phyloP scores from a whole-genome alignment of 1,140 invertebrate genomes.

The Drosophila mojavensis region DNA sequence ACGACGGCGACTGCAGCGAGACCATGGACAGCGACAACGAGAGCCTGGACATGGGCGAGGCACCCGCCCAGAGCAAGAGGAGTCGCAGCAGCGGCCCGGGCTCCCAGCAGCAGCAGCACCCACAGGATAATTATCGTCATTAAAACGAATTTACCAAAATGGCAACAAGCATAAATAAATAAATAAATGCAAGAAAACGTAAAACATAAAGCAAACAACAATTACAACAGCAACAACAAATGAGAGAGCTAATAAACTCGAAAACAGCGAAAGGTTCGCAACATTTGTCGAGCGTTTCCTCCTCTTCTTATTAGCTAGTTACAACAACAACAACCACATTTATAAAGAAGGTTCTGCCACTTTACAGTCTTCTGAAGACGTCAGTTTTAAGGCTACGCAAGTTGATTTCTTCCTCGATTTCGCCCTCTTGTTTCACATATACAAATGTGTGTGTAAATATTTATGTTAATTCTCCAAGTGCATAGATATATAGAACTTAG shows the following conservation, averaged over 20 bases:
- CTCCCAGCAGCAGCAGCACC: constrained; percentile 52
- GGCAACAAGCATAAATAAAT: constrained; percentile 27
- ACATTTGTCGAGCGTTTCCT: constrained; percentile 12
- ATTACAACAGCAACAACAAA: neutral
- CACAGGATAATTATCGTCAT: constrained; percentile 77
- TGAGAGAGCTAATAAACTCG: constrained; percentile 49
- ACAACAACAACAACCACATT: constrained; percentile 16
- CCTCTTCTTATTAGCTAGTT: constrained; percentile 37
- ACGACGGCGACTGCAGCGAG: constrained; percentile 90
- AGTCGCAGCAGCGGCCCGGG: constrained; percentile 68
- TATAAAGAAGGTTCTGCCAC: constrained; percentile 69
- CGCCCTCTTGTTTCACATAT: constrained; percentile 34
- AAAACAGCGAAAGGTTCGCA: constrained; percentile 31
- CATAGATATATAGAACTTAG: constrained; percentile 45
- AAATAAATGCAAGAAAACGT: constrained; percentile 8
- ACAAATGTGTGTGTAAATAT: constrained; percentile 69
- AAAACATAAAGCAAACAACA: constrained; percentile 5
- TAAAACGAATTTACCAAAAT: constrained; percentile 76
- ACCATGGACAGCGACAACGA: constrained; percentile 84
- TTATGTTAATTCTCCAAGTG: constrained; percentile 68
- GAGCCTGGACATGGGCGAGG: constrained; percentile 83
- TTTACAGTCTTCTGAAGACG: constrained; percentile 81
- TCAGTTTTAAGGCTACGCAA: constrained; percentile 48
- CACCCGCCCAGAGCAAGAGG: constrained; percentile 75
- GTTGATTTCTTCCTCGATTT: constrained; percentile 34